Evolutionary conservation across 35 echinoderm and acorn worm genomes (phyloP).

Genomic region (Eucidaris tribuloides): DNA sequence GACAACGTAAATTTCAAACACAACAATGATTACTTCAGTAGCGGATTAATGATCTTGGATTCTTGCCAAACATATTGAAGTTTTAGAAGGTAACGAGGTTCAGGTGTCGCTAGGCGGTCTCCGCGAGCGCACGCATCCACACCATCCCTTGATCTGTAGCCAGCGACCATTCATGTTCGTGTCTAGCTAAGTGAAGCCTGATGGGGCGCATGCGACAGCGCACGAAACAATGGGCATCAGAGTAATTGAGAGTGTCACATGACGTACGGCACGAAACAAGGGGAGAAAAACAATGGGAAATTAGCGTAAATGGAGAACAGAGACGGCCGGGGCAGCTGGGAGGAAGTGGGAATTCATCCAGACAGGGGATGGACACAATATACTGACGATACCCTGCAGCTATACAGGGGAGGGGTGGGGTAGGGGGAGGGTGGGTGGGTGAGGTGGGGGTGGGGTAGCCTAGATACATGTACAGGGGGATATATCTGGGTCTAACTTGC

Average conservation of each 20-base stretch:
- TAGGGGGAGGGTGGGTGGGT: not conserved
- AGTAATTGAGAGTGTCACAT: not conserved
- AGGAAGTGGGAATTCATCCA: conserved; percentile 12
- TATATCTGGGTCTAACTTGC: too few species aligned
- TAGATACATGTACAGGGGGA: too few species aligned
- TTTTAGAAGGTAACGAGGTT: too few species aligned
- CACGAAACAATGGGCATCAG: conserved; percentile 3
- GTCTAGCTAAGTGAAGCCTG: not conserved
- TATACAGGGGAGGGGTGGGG: not conserved
- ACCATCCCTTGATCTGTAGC: not conserved
- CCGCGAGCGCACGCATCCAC: too few species aligned
- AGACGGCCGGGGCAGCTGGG: not conserved
- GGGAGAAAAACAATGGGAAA: conserved; percentile 17
- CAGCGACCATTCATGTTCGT: not conserved
- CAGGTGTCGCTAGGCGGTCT: too few species aligned
- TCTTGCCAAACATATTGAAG: too few species aligned
- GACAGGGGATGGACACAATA: too few species aligned
- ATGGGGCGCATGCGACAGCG: not conserved
- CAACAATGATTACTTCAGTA: too few species aligned
- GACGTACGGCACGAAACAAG: not conserved
- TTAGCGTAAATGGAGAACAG: not conserved
- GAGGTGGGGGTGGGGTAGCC: too few species aligned
- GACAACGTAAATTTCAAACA: too few species aligned
- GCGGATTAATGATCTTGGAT: too few species aligned
- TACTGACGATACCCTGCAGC: too few species aligned